Evolutionary conservation across 2,797 vertebrate species (phyloP).

Genomic region (Hypotaenidia okinawae): DNA sequence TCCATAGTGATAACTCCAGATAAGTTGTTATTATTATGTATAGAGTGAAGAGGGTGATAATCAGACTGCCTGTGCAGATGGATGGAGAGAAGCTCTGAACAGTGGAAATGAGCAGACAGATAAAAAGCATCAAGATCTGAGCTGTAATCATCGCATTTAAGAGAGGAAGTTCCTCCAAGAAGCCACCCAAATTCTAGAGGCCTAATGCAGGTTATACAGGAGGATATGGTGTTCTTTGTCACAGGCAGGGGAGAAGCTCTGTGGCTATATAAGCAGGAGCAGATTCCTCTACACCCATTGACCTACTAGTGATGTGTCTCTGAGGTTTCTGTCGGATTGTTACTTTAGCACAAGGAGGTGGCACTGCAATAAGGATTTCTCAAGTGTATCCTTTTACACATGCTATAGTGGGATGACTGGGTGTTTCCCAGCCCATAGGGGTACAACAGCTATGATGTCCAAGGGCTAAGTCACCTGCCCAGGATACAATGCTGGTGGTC

Average conservation of each 20-base stretch:
- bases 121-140: background rate
- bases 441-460: background rate
- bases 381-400: background rate
- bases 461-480: background rate
- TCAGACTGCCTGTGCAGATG: background rate
- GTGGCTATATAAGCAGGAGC: background rate
- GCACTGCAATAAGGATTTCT: background rate
- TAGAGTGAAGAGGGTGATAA: background rate
- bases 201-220: accelerated
- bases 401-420: background rate
- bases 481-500: background rate
- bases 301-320: background rate
- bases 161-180: background rate
- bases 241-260: background rate
- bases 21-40: slow-evolving; percentile 1
- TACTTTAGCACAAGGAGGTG: background rate
- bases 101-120: background rate
- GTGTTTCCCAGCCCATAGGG: background rate
- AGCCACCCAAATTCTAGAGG: background rate
- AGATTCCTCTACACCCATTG: background rate
- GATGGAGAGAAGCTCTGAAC: background rate
- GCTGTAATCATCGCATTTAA: background rate
- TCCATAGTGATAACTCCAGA: background rate
- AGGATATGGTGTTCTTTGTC: background rate
- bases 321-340: background rate